These are phyloP conservation scores for Epirrita christyi DNA, from an alignment of 2,888 invertebrate species.

Conservation along the genomic window DNA sequence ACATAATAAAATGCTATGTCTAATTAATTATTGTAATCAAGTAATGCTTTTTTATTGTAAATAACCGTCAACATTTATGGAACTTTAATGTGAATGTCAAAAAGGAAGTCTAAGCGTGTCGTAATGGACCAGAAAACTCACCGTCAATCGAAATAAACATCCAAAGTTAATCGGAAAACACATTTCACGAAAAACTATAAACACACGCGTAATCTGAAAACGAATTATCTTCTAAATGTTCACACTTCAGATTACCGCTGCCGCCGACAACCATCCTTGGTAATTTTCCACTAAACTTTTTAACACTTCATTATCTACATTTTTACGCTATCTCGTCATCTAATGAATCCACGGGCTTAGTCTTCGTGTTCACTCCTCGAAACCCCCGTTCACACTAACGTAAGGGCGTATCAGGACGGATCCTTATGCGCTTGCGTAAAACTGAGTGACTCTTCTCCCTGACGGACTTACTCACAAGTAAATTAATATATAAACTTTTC, in stretches of 20 bases:
- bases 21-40: too few relatives aligned
- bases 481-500: constrained; percentile 84
- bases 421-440: constrained; percentile 76
- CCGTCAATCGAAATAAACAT: constrained; percentile 67
- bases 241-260: constrained; percentile 39
- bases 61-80: too few relatives aligned
- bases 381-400: constrained; percentile 68
- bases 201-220: constrained; percentile 49
- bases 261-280: constrained; percentile 49
- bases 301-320: constrained; percentile 56
- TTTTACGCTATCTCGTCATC: constrained; percentile 50
- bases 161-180: constrained; percentile 63
- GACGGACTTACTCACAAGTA: constrained; percentile 80
- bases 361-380: constrained; percentile 59
- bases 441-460: constrained; percentile 77
- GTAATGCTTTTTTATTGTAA: too few relatives aligned
- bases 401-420: constrained; percentile 70
- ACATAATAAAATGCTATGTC: too few relatives aligned
- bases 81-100: too few relatives aligned
- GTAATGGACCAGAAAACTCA: too few relatives aligned
- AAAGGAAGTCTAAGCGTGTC: too few relatives aligned
- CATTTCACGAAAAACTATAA: constrained; percentile 63
- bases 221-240: constrained; percentile 42
- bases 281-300: constrained; percentile 59
- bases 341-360: constrained; percentile 51